phyloP scores from a whole-genome alignment of 2,888 invertebrate species.

The Calameuta filiformis region DNA sequence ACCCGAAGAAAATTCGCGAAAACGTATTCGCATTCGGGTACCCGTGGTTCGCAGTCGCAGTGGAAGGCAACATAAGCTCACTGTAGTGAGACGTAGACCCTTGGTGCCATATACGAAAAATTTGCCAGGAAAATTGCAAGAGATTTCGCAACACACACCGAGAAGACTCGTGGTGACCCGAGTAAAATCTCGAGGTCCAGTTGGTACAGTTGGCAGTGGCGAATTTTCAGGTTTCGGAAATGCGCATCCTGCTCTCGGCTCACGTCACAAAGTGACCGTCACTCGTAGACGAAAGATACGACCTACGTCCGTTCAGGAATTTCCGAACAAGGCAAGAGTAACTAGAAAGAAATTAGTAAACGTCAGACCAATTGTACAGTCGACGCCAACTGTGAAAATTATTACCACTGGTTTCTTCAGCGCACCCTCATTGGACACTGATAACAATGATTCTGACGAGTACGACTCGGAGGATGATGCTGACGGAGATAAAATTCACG shows the following conservation, averaged over 20 bases:
- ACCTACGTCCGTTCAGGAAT: constrained; percentile 35
- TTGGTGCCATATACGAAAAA: constrained; percentile 40
- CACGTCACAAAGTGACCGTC: constrained; percentile 57
- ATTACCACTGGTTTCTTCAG: constrained; percentile 62
- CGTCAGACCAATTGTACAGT: constrained; percentile 50
- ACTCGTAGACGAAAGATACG: constrained; percentile 58
- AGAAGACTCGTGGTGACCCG: constrained; percentile 56
- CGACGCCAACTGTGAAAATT: constrained; percentile 56
- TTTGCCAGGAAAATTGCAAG: constrained; percentile 28
- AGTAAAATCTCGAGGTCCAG: constrained; percentile 46
- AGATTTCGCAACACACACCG: constrained; percentile 27
- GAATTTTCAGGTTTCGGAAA: constrained; percentile 4
- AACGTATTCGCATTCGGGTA: constrained; percentile 61
- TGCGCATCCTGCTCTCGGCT: constrained; percentile 4
- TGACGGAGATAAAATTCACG: constrained; percentile 18
- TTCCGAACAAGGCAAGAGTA: constrained; percentile 33
- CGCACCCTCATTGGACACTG: constrained; percentile 44
- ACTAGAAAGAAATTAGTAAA: constrained; percentile 58
- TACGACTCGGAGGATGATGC: constrained; percentile 27
- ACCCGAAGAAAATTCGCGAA: constrained; percentile 40
- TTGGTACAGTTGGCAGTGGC: constrained; percentile 5
- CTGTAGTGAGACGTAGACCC: constrained; percentile 58
- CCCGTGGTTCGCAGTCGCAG: constrained; percentile 54
- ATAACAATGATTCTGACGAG: constrained; percentile 35
- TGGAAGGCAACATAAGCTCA: constrained; percentile 54